Evolutionary conservation across 2,797 vertebrate genomes (phyloP).

Genomic region (Anguilla anguilla): DNA sequence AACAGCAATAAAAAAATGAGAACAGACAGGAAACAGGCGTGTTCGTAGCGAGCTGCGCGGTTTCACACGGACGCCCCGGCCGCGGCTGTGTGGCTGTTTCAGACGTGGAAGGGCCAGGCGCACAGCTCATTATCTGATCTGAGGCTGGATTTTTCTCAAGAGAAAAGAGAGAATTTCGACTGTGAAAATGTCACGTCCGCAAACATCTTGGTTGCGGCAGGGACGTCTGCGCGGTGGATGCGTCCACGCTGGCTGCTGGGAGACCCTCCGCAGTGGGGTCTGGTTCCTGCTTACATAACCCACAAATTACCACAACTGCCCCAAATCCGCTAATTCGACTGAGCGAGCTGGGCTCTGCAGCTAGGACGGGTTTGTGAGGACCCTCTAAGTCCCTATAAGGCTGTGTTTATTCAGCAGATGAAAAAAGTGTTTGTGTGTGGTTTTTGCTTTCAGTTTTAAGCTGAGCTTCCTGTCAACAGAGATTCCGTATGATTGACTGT

Average conservation of each 20-base stretch:
- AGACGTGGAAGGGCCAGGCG: constrained; percentile 25
- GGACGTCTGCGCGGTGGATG: constrained; percentile 54
- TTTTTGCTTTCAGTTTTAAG: background rate
- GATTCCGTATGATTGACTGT: background rate
- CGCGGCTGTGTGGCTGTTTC: constrained; percentile 20
- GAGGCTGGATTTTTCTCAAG: background rate
- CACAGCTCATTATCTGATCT: background rate
- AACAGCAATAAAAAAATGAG: background rate
- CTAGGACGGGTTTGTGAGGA: too few relatives aligned
- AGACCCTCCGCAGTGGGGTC: constrained; percentile 60
- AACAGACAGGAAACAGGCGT: background rate
- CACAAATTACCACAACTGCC: background rate
- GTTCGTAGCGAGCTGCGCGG: constrained; percentile 35
- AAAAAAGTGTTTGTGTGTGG: background rate
- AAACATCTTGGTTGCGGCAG: background rate
- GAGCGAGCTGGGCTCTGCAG: background rate
- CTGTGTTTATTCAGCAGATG: background rate
- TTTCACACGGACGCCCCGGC: constrained; percentile 27
- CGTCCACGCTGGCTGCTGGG: constrained; percentile 60
- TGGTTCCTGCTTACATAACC: constrained; percentile 37
- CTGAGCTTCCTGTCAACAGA: background rate
- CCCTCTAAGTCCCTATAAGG: too few relatives aligned
- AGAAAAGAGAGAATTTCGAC: background rate
- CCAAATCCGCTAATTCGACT: background rate
- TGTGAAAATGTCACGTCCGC: background rate